Evolutionary conservation across 2,797 vertebrate species (phyloP), one percentile per base, ranked within the genome.

Genomic region (Chaetodon trifasciatus): DNA sequence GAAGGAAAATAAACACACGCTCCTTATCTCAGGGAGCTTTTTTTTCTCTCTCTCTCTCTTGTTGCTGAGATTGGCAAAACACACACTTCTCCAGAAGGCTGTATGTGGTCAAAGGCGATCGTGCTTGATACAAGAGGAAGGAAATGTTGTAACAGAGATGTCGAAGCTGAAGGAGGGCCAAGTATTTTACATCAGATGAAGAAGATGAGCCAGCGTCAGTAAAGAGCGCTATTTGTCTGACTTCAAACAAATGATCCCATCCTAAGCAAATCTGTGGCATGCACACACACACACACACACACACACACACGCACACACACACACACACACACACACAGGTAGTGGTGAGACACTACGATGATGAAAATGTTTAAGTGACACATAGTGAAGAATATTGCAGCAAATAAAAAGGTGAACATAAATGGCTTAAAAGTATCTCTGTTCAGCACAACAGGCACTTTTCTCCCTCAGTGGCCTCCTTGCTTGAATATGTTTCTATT

Each of bases 191-290:
- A 68, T 74, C 19, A 24, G n/a, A 44, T 70, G 3, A 10, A 2
- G 3, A 10, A 1, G 0, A 39, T 13, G 46, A 28, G 61, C 19
- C 55, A 16, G 23, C 17, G 40, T 57, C 53, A 37, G 6, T 28
- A n/a, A n/a, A 3, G 11, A 19, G 37, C 7, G 32, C 21, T 61
- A 72, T 64, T 66, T 74, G 52, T 57, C 72, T 76, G 47, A 32
- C 76, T 49, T 46, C 46, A 61, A 81, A 70, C 17, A 63, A 71
- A 72, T 70, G 65, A 72, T 64, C 39, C 7, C 4, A 32, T 32
- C 28, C 28, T 32, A 32, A 32, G 53, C 24, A 32, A 32, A 16
- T 37, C 32, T 58, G 32, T n/a, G 1, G 8, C 39, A 40, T 1
- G 0, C 8, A 40, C 39, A 32, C 28, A 32, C 28, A 32, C 28